These are phyloP conservation scores for Chloropsis hardwickii DNA, from an alignment of 2,113 vertebrate genomes.

Conservation along the genomic window DNA sequence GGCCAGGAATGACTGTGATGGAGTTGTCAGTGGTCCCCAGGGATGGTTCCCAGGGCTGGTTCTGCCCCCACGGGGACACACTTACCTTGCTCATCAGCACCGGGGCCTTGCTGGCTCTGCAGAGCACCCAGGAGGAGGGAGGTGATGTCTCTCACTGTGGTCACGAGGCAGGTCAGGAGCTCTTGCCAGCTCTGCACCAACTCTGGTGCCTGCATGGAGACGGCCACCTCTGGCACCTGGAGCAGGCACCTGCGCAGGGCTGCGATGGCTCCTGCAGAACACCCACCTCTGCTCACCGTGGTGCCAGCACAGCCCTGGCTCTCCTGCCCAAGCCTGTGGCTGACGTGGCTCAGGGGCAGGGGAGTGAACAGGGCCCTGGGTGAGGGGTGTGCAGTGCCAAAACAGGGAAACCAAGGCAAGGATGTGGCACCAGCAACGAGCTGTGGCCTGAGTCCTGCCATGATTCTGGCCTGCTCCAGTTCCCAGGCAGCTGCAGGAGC, in stretches of 20 bases:
- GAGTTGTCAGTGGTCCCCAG: background rate
- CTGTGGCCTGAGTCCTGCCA: background rate
- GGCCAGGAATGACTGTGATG: background rate
- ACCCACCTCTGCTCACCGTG: background rate
- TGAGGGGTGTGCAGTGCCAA: background rate
- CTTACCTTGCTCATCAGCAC: constrained; percentile 62
- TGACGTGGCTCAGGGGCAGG: background rate
- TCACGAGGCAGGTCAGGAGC: constrained; percentile 70
- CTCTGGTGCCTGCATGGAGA: constrained; percentile 34
- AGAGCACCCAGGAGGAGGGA: constrained; percentile 79
- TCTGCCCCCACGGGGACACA: fast-evolving
- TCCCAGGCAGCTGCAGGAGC: background rate
- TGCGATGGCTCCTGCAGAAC: constrained; percentile 73
- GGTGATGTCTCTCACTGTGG: constrained; percentile 60
- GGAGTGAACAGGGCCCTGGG: fast-evolving
- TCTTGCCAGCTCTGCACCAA: constrained; percentile 35
- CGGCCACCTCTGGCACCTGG: constrained; percentile 62
- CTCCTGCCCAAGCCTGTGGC: background rate
- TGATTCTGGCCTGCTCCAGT: background rate
- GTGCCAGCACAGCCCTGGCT: background rate
- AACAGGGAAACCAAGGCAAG: background rate
- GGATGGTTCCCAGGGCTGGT: background rate
- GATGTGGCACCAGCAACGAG: background rate
- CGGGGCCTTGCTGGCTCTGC: constrained; percentile 61
- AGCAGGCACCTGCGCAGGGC: constrained; percentile 82